Percentiles rank a stretch among this genome's conserved stretches.
Conservation (phyloP, 2,888 invertebrate genomes). For the Antitype chi region DNA sequence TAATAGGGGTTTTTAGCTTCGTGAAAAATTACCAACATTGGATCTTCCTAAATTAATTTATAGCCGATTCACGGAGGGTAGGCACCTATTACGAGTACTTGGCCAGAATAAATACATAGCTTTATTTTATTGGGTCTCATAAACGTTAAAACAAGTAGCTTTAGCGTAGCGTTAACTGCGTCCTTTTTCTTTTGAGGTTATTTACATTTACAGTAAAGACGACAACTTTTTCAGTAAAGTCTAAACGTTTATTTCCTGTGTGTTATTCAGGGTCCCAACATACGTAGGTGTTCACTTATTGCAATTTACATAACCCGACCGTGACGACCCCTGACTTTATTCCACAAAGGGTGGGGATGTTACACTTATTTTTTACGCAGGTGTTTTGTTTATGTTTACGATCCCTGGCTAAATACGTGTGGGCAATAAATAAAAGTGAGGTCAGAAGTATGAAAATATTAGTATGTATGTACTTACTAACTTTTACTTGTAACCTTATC, state of each 20-base stretch:
- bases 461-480: background rate
- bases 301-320: constrained; percentile 52
- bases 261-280: constrained; percentile 33
- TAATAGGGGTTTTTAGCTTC: constrained; percentile 8
- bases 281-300: constrained; percentile 48
- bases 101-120: constrained; percentile 37
- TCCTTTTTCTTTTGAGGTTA: background rate
- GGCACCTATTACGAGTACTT: constrained; percentile 25
- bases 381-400: constrained; percentile 56
- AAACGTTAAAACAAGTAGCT: background rate
- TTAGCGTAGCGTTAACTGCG: too few relatives aligned
- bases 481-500: too few relatives aligned
- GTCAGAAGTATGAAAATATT: constrained; percentile 19
- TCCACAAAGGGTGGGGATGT: constrained; percentile 23
- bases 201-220: constrained; percentile 6
- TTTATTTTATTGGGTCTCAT: background rate
- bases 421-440: constrained; percentile 40
- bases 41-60: constrained; percentile 47
- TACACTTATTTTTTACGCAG: constrained; percentile 58
- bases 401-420: constrained; percentile 34
- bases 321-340: constrained; percentile 44
- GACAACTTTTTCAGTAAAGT: constrained; percentile 7
- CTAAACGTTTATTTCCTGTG: constrained; percentile 40
- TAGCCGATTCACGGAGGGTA: background rate
- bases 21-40: constrained; percentile 32